These are phyloP conservation scores for Mormyrus proboscirostris DNA, from an alignment of 2,797 vertebrate genomes.

Conservation along the genomic window DNA sequence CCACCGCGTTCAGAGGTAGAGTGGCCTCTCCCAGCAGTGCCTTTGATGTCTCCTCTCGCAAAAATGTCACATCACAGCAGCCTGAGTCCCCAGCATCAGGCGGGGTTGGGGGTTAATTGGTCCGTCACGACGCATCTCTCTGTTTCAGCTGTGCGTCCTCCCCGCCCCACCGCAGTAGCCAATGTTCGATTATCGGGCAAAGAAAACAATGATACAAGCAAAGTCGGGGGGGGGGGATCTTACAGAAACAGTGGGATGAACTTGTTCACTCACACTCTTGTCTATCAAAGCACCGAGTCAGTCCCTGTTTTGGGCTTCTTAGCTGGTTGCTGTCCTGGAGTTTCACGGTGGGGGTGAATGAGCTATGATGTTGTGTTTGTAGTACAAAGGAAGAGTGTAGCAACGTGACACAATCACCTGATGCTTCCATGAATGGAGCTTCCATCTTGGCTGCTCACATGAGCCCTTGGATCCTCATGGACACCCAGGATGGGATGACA, in stretches of 20 bases:
- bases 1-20: slow-evolving; percentile 81
- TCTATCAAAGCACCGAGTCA: background rate
- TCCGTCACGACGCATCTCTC: slow-evolving; percentile 68
- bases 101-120: slow-evolving; percentile 75
- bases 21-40: slow-evolving; percentile 63
- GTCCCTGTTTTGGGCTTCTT: background rate
- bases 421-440: background rate
- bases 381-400: background rate
- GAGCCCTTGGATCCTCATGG: background rate
- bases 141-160: slow-evolving; percentile 43
- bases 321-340: background rate
- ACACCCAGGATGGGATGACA: background rate
- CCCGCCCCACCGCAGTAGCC: slow-evolving; percentile 39
- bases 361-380: background rate
- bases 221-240: background rate
- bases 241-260: background rate
- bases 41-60: slow-evolving; percentile 81
- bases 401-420: background rate
- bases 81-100: slow-evolving; percentile 66
- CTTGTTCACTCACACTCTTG: background rate
- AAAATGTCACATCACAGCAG: slow-evolving; percentile 73
- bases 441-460: background rate
- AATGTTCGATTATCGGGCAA: slow-evolving; percentile 37
- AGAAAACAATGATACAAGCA: background rate
- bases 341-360: background rate